Base-by-base conservation (phyloP, 2,888 invertebrate species). In the Meghimatium bilineatum region DNA sequence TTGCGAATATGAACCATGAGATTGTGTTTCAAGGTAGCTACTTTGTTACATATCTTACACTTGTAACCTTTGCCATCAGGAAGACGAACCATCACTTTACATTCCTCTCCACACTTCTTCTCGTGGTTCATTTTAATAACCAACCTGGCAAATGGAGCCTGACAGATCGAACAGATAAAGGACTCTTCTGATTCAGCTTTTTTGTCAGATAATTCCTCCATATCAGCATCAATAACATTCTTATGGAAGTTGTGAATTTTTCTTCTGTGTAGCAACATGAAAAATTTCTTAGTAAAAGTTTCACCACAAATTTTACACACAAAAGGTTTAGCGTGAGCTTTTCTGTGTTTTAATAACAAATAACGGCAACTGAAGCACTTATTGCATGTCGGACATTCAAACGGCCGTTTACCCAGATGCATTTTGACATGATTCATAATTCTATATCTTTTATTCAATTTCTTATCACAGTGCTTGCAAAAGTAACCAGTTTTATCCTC, bases 61-160 rank as follows among this genome's bases (percentile, higher is more conserved):
- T 80, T 79, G 67, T 74, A 84, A 32, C 84, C 84, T 60, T 80
- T 76, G 3, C 84, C 84, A 60, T 75, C 74, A 1, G 80, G 69
- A 29, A 84, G 29, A 6, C 84, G 66, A 12, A 49, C 49, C 67
- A 84, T 60, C 17, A 84, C 80, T n/a, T 84, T 84, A n/a, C 80
- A 76, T 49, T 84, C 84, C 66, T 84, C 84, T 29, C 52, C 29
- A 76, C 84, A 84, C 60, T 84, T 84, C 34, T 80, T 84, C 34
- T 84, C 84, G 49, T 84, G 84, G 34, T 84, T 84, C 56, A 80
- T n/a, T 52, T 84, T 84, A 75, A 84, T 84, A 56, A 84, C 80
- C 44, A 80, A 26, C 52, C 84, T 75, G 56, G 75, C 26, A 60
- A 84, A 84, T 14, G 84, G 80, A 32, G 80, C 80, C 0, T 76